Evolutionary conservation across 2,113 vertebrate species (phyloP), one percentile per base, ranked within the genome.

Genomic region (Cephalophus harveyi): DNA sequence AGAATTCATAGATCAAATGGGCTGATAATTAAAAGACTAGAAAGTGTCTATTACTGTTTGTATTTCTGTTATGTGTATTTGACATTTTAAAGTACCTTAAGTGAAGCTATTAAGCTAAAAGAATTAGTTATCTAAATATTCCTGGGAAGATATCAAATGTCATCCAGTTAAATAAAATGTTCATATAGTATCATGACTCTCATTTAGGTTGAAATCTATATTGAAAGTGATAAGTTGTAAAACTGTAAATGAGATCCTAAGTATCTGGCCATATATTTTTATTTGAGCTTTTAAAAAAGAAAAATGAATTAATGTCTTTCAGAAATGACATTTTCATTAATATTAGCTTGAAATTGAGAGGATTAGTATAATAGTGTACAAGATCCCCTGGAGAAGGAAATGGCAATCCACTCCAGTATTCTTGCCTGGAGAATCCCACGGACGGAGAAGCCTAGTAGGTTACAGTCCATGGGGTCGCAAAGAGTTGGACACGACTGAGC

Each of bases 201-300:
- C 67, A 94, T 84, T 97, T 97, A 96, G 54, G 36, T 91, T 95
- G 88, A 96, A 97, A 96, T 97, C 82, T 94, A 9, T 98, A 93
- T 89, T 96, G 89, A 95, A 98, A 98, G 78, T 96, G 82, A 6
- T 95, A 96, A 95, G 92, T 95, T 96, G 59, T 97, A 96, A 97
- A 94, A 94, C 30, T 91, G 2, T 87, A 95, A 46, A 89, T 97
- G 33, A 89, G 92, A 91, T 96, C 81, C 78, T 96, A 96, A 95
- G 62, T 92, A 97, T 94, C 62, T 96, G n/a, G n/a, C 36, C 83
- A 67, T 97, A 89, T 98, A 93, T 91, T 98, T 98, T 97, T 98
- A 97, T 97, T 95, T 98, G 78, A 97, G 52, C 52, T 96, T 97
- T 98, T 97, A 95, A 97, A 97, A 95, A 89, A 95, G 71, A 97